Evolutionary conservation across 2,888 invertebrate species (phyloP), one percentile per base, ranked within the genome.

Genomic region (Fragum whitleyi): DNA sequence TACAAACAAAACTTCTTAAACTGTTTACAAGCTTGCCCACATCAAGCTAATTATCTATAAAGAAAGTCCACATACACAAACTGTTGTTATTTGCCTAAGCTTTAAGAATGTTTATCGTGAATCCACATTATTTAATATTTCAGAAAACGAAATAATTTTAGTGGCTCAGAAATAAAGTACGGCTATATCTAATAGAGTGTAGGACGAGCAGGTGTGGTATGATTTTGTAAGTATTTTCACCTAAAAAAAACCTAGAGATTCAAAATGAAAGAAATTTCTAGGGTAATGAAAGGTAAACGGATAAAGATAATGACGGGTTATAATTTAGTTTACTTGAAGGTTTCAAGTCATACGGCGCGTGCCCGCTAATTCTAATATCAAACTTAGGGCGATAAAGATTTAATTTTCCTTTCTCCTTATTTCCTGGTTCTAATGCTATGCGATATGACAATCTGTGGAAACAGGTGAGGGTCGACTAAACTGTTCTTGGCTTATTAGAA

Each of bases 351-450:
- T 79, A 59, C 53, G 67, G 74, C 77, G 79, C 76, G 81, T 79
- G 84, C 67, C 71, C 68, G 55, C 61, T 79, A 84, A 81, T 78
- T 76, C 84, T 75, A 71, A 77, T 36, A 68, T 68, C 77, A 81
- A 85, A 85, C 81, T 81, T 74, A 68, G 69, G 19, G 57, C 65
- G 80, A 84, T 77, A 73, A 84, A 84, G 84, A 84, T 81, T 84
- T 81, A 78, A 84, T 81, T 84, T 81, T 81, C 78, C 78, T 84
- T 79, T 81, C 82, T 51, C 73, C 47, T 62, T 14, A 67, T 79
- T 70, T 82, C 82, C 82, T 81, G 74, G 73, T 65, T 76, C 11
- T 67, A 75, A 78, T 72, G 62, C 16, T 57, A 71, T 78, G 74
- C 62, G 28, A 47, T 47, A 47, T 47, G 47, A 47, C 47, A 47